Evolutionary conservation across 2,113 vertebrate genomes (phyloP), one percentile per base, ranked within the genome.

Genomic region (Scomber colias): DNA sequence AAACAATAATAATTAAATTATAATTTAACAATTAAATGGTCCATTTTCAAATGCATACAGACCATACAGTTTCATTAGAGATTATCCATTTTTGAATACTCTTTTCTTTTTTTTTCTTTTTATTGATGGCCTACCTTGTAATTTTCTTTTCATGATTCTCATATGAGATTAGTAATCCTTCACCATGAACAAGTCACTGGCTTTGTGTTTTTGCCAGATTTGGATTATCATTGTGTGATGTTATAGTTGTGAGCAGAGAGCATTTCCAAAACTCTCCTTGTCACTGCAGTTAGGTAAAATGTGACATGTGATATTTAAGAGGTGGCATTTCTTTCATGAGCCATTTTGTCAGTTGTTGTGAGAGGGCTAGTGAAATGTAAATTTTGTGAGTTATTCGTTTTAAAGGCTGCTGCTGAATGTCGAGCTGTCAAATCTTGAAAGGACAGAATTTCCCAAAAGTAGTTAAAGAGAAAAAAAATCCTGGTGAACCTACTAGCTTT

Each of bases 241-340:
- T 16, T 17, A 5, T 10, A 30, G 17, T 17, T 59, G 11, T 70
- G 63, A 67, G 15, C 54, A 44, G 50, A 35, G 17, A 71, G 30
- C 8, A 27, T 65, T 73, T 35, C 1, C 50, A 44, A 68, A 30
- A 12, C 16, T 40, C 10, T 72, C 21, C 48, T 56, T 31, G 19
- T 72, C 57, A 31, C 55, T 44, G 24, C 50, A 73, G 30, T 64
- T 57, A 76, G 77, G 62, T 72, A 49, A 60, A 10, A 46, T 40
- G 8, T 63, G 30, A 14, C 5, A 62, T 62, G 54, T 70, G 17
- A 61, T 65, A 49, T 69, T 71, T 61, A 44, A 57, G 46, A 65
- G 35, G 19, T 19, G 35, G 35, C 9, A 40, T 40, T 40, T 40
- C 35, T 40, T 40, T 40, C 35, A 40, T 40, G 35, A 27, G 24